These are phyloP conservation scores for Dysdera silvatica DNA, from an alignment of 1,140 invertebrate genomes.

Conservation along the genomic window DNA sequence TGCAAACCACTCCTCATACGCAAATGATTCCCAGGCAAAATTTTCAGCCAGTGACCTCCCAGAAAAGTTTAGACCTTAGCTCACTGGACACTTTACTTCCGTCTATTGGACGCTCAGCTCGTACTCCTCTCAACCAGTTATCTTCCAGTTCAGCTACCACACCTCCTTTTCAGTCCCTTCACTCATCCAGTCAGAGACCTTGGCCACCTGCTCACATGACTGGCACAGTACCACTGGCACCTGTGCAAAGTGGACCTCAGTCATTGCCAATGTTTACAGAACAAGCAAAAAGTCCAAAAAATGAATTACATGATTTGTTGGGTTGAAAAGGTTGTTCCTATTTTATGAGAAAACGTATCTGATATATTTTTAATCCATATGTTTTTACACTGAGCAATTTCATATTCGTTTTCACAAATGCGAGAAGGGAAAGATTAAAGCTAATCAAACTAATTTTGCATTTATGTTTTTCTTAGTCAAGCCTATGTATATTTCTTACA, in stretches of 20 bases:
- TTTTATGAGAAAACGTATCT: too few species aligned
- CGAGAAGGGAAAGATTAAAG: too few species aligned
- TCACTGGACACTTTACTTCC: conserved; percentile 23
- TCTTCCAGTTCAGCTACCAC: background rate
- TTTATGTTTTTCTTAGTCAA: too few species aligned
- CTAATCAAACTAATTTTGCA: too few species aligned
- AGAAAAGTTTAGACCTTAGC: conserved; percentile 1
- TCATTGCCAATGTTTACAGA: background rate
- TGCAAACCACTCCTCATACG: background rate
- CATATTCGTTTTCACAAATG: too few species aligned
- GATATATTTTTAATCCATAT: too few species aligned
- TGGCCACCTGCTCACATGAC: background rate
- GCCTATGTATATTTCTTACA: too few species aligned
- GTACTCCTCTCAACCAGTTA: background rate
- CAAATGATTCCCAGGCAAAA: background rate
- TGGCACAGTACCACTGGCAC: too few species aligned
- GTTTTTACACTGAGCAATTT: too few species aligned
- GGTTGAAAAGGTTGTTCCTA: too few species aligned
- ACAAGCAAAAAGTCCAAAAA: background rate
- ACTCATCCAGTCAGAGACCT: background rate
- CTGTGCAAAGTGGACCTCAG: too few species aligned
- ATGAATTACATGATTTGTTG: conserved; percentile 22
- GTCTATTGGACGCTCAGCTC: background rate
- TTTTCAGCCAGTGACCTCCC: background rate
- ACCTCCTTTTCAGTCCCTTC: background rate